These are phyloP conservation scores for Agriopis marginaria DNA, from an alignment of 2,888 invertebrate genomes.

Conservation along the genomic window DNA sequence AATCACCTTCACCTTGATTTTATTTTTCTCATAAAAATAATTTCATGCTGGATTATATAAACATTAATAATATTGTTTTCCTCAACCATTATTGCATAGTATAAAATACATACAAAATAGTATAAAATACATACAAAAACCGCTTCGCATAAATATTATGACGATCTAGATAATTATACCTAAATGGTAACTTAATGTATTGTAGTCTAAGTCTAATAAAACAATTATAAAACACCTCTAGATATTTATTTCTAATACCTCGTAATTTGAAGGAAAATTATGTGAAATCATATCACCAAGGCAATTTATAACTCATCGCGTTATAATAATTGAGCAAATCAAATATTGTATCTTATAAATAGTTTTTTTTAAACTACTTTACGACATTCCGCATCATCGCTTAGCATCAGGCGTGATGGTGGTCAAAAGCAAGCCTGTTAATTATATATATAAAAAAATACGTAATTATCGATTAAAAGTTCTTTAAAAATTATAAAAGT, in stretches of 20 bases:
- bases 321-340: conserved; percentile 19
- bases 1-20: conserved; percentile 4
- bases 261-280: conserved; percentile 51
- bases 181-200: not conserved
- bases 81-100: conserved; percentile 14
- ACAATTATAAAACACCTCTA: conserved; percentile 21
- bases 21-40: not conserved
- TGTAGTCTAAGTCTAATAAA: conserved; percentile 2
- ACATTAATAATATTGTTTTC: conserved; percentile 8
- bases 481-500: too few species aligned
- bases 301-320: not conserved
- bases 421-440: too few species aligned
- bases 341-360: conserved; percentile 3
- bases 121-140: conserved; percentile 5
- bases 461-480: not conserved
- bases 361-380: not conserved
- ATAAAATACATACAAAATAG: conserved; percentile 6
- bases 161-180: not conserved
- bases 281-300: conserved; percentile 11
- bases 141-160: not conserved
- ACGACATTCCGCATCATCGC: too few species aligned
- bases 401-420: too few species aligned
- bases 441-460: too few species aligned
- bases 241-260: conserved; percentile 52
- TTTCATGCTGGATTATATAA: not conserved